Evolutionary conservation across 2,888 invertebrate genomes (phyloP), one percentile per base, ranked within the genome.

Genomic region (Carterocephalus palaemon): DNA sequence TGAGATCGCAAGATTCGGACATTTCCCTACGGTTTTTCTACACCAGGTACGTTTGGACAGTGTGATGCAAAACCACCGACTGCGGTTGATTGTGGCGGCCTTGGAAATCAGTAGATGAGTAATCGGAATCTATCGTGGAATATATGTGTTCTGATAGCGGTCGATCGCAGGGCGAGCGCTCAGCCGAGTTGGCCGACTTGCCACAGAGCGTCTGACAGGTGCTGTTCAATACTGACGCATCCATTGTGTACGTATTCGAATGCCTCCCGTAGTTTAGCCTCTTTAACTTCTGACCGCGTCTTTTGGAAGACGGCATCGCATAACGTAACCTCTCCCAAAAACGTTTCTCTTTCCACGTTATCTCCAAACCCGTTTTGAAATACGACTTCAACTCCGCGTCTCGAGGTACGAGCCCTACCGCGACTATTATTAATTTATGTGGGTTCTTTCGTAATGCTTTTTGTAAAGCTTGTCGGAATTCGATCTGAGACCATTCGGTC

Each of bases 261-360:
- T 92, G 93, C 60, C 93, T 89, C 54, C 95, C 90, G 67, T 95
- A 94, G 67, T 93, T 91, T 54, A 86, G 85, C 62, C 87, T 87
- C 68, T 88, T 83, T 62, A 83, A 74, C 71, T 86, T 85, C 56
- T 86, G 84, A 48, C 85, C 80, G 70, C 81, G 89, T 54, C 92
- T 91, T 70, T 93, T 90, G 58, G 92, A 92, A 61, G 93, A 91
- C 48, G 96, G 96, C 90, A 97, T 93, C 50, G 95, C 93, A 75
- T 95, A 96, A 60, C 94, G 91, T 63, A 98, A 89, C 72, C 96
- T 92, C 75, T 97, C 96, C 97, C 97, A 97, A 88, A 98, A 98
- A 64, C 95, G 90, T 71, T 93, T 94, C 83, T 97, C 97, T 68
- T 94, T 94, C 92, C 95, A 95, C 60, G 93, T 90, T 63, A 97